Evolutionary conservation across 2,888 invertebrate species (phyloP).

Genomic region (Cheiracanthium punctorium): DNA sequence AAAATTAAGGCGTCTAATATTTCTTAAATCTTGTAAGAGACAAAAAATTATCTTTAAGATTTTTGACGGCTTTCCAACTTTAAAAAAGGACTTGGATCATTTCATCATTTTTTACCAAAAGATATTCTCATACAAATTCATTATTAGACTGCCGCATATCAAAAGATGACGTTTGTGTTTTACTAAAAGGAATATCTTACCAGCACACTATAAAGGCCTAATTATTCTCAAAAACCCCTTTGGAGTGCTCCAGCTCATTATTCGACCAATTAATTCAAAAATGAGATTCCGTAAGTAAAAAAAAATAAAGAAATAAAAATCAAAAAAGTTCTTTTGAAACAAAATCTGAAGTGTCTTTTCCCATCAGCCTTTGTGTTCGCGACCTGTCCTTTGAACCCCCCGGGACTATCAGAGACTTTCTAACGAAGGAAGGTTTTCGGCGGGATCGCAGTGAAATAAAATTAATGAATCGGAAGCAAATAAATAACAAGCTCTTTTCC

Average conservation of each 20-base stretch:
- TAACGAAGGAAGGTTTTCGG: constrained; percentile 21
- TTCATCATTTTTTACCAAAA: neutral
- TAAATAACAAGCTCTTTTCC: constrained; percentile 42
- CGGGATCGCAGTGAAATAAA: constrained; percentile 33
- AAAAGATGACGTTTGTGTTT: neutral
- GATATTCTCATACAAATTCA: neutral
- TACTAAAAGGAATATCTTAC: neutral
- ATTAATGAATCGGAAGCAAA: constrained; percentile 66
- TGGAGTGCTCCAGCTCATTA: neutral
- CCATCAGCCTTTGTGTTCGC: constrained; percentile 51
- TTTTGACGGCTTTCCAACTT: too few relatives aligned
- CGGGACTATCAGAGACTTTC: constrained; percentile 37
- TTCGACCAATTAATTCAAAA: constrained; percentile 15
- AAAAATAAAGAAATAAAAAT: neutral
- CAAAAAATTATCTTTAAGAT: too few relatives aligned
- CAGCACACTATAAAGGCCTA: neutral
- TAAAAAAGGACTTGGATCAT: too few relatives aligned
- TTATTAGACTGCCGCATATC: neutral
- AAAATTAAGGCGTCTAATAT: too few relatives aligned
- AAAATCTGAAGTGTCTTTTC: neutral
- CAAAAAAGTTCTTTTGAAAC: constrained; percentile 4
- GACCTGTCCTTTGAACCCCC: constrained; percentile 49
- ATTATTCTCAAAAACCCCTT: neutral
- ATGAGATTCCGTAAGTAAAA: neutral
- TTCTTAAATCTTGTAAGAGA: too few relatives aligned